Percentiles rank a stretch among this genome's conserved stretches.
phyloP scores from a whole-genome alignment of 2,888 invertebrate genomes.

The Phyllotreta striolata region DNA sequence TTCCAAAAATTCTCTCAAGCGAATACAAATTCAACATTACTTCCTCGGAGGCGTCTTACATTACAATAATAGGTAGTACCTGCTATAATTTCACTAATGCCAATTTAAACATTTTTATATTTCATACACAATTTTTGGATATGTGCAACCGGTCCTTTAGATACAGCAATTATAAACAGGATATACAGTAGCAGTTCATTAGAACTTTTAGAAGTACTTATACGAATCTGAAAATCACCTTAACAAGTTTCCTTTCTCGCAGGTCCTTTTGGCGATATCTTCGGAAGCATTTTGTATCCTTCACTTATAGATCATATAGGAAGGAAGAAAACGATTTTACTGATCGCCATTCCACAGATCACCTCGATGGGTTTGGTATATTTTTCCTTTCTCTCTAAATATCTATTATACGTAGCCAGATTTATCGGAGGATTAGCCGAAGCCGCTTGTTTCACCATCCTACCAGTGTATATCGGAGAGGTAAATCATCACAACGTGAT shows the following conservation, averaged over 20 bases:
- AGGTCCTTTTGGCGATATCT: constrained; percentile 44
- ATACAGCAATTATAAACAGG: no score
- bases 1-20: constrained; percentile 44
- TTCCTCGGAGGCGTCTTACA: constrained; percentile 47
- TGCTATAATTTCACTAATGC: not conserved
- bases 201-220: no score
- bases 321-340: constrained; percentile 43
- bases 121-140: no score
- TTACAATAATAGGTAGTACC: constrained; percentile 40
- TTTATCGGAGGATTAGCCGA: constrained; percentile 47
- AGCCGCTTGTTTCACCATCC: constrained; percentile 36
- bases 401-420: constrained; percentile 48
- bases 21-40: constrained; percentile 45
- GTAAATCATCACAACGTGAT: no score
- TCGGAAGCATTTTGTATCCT: constrained; percentile 43
- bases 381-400: constrained; percentile 32
- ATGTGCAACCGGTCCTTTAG: no score
- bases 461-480: constrained; percentile 48
- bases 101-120: no score
- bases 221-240: no score
- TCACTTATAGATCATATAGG: constrained; percentile 45
- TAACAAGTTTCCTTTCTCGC: no score
- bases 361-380: constrained; percentile 40
- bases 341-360: constrained; percentile 43
- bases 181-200: no score